Evolutionary conservation across 2,797 vertebrate species (phyloP).

Genomic region (Pseudochirops cupreus): DNA sequence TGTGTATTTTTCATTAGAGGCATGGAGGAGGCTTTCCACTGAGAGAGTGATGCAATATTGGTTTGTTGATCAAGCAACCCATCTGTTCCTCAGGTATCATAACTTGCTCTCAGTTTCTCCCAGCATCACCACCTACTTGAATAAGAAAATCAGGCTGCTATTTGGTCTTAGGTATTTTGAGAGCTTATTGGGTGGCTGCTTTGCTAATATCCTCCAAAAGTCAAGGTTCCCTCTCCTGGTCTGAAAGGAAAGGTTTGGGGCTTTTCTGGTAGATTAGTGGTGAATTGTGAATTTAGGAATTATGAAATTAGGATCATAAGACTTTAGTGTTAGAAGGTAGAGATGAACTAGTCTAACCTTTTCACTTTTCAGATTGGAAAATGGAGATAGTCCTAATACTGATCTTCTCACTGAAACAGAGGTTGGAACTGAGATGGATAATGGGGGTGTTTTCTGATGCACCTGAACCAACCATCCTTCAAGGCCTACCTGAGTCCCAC

Average conservation of each 20-base stretch:
- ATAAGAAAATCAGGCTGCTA: neutral
- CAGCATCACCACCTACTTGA: neutral
- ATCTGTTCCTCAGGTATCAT: constrained; percentile 35
- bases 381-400: neutral
- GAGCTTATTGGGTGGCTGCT: neutral
- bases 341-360: neutral
- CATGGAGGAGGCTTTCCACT: neutral
- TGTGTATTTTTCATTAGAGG: constrained; percentile 56
- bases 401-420: neutral
- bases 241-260: neutral
- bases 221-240: neutral
- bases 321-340: neutral
- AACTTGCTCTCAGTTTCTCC: constrained; percentile 17
- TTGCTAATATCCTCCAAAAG: neutral
- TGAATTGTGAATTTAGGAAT: neutral
- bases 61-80: constrained; percentile 46
- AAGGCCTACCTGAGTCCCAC: neutral
- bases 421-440: neutral
- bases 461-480: neutral
- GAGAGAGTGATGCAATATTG: neutral
- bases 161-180: neutral
- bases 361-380: neutral
- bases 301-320: neutral
- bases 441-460: neutral
- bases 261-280: neutral